Evolutionary conservation across 2,797 vertebrate genomes (phyloP).

Genomic region (Euphonia xanthogaster): DNA sequence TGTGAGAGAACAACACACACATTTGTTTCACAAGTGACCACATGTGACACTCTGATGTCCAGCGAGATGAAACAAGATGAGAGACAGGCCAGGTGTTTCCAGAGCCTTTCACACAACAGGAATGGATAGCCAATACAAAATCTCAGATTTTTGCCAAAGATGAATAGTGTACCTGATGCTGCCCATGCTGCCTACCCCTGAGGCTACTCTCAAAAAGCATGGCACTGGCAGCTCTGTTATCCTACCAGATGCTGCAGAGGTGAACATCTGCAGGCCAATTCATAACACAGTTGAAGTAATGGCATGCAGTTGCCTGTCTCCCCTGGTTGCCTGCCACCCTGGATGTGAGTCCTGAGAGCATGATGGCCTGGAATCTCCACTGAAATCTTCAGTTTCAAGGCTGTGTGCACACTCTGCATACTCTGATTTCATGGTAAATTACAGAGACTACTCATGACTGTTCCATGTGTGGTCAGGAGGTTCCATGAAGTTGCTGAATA

Average conservation of each 20-base stretch:
- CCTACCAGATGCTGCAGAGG: neutral
- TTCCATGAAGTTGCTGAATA: neutral
- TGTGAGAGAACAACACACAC: rapidly evolving
- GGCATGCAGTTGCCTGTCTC: neutral
- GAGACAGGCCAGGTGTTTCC: neutral
- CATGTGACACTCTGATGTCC: neutral
- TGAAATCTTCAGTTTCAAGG: neutral
- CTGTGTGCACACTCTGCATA: neutral
- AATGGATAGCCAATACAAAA: neutral
- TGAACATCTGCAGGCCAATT: neutral
- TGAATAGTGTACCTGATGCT: neutral
- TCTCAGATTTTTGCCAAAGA: neutral
- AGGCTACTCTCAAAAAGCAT: neutral
- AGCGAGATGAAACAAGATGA: rapidly evolving
- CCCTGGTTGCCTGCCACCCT: neutral
- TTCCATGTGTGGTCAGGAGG: neutral
- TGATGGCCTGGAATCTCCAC: neutral
- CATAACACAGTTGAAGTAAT: neutral
- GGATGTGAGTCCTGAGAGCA: neutral
- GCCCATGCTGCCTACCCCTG: neutral
- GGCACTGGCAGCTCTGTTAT: neutral
- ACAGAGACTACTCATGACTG: neutral
- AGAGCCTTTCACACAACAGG: neutral
- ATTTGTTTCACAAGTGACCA: neutral
- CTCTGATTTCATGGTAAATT: neutral